Base-by-base conservation (phyloP, 2,113 vertebrate species). In the Strix aluco region DNA sequence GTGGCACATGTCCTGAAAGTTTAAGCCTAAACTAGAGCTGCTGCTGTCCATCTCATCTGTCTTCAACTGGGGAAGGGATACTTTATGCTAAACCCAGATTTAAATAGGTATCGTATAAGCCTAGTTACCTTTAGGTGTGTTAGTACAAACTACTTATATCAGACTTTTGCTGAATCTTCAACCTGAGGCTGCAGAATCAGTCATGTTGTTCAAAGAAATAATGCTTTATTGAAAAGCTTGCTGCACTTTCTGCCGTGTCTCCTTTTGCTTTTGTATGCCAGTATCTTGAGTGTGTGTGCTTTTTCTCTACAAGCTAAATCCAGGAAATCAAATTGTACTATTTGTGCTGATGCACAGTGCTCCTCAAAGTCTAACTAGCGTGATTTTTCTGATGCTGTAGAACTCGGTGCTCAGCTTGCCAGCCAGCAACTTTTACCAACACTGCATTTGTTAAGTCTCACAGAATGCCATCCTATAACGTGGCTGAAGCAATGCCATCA, bases 381-480 rank as follows among this genome's bases (percentile, higher is more conserved):
- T 9, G 38, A 29, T 42, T 84, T 66, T 75, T 40, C 52, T 65
- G 86, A 5, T 52, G 47, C 55, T 74, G 34, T n/a, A 34, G 18
- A 82, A n/a, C 42, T 36, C 58, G 12, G 16, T 11, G 54, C 42
- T 81, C 30, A 0, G 18, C 40, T 72, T 73, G 10, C 61, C 22
- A 77, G 36, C 32, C 83, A 78, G 51, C 51, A 58, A 2, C 72
- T 42, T 66, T 15, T 10, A 49, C 51, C 63, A 70, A 47, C 30
- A 0, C 4, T 10, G 20, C 32, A 1, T 34, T 29, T 25, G 17
- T 7, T 13, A 47, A 20, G 19, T 5, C 47, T 49, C 49, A 4
- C 57, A 44, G 73, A 55, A 10, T 8, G 5, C 55, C 9, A 8
- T 3, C 22, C 63, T 34, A 0, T 13, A 34, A 15, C 1, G 2